These are phyloP conservation scores for Pyrochroa serraticornis DNA, from an alignment of 2,888 invertebrate genomes.

Conservation along the genomic window DNA sequence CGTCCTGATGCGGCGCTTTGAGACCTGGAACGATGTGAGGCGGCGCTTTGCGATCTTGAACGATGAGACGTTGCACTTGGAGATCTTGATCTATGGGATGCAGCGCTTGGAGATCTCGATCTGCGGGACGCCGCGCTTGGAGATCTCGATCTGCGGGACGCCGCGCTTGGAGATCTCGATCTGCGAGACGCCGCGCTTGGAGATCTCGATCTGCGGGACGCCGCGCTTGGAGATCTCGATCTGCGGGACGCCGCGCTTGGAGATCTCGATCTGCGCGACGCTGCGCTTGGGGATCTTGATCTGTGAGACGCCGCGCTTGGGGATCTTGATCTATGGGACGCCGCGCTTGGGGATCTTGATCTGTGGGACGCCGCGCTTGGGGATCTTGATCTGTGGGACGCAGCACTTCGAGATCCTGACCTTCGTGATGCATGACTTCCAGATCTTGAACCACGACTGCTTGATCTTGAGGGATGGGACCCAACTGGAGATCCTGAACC, in stretches of 20 bases:
- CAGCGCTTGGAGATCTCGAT: not conserved
- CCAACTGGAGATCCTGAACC: constrained; percentile 41
- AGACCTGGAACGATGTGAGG: not conserved
- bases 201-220: too few species aligned
- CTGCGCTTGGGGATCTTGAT: not conserved
- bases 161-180: constrained; percentile 46
- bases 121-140: constrained; percentile 46
- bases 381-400: constrained; percentile 33
- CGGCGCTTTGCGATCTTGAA: too few species aligned
- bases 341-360: too few species aligned
- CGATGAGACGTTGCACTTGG: too few species aligned
- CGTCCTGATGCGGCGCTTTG: constrained; percentile 35
- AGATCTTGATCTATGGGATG: too few species aligned
- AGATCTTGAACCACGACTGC: constrained; percentile 37
- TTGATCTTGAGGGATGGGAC: constrained; percentile 24
- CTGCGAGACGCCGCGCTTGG: not conserved
- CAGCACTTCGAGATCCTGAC: constrained; percentile 46
- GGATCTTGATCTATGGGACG: too few species aligned
- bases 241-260: too few species aligned
- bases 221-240: too few species aligned
- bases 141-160: constrained; percentile 41
- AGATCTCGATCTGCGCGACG: constrained; percentile 42
- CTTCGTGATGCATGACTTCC: constrained; percentile 45
- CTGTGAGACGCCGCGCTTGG: not conserved
- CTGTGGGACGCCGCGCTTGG: too few species aligned